Conservation (phyloP, 2,113 vertebrate genomes). For the Stegastes partitus region DNA sequence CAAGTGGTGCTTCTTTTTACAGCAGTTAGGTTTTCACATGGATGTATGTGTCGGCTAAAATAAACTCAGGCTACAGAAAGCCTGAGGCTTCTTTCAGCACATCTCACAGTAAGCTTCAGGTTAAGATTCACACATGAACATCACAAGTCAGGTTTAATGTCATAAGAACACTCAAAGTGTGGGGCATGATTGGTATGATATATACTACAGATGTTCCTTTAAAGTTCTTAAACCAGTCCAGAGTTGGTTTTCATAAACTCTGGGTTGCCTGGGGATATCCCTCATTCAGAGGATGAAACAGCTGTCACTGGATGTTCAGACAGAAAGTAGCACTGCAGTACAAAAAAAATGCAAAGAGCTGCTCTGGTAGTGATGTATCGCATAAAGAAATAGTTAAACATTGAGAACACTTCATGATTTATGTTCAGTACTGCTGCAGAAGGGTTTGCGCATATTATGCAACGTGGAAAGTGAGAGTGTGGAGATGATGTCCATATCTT, state of each 20-base stretch:
- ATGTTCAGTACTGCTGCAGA: no score
- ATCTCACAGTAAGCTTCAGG: conserved; percentile 9
- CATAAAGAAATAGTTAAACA: no score
- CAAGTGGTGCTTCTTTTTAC: conserved; percentile 11
- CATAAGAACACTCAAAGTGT: background rate
- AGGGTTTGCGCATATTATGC: no score
- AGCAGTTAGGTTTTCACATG: conserved; percentile 10
- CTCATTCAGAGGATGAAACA: background rate
- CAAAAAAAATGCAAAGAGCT: background rate
- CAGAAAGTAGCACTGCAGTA: background rate
- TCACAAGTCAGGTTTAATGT: background rate
- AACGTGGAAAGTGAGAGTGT: no score
- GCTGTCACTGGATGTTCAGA: background rate
- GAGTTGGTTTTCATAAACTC: background rate
- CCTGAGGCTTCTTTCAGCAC: conserved; percentile 7
- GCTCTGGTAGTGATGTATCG: no score
- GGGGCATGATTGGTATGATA: conserved; percentile 6
- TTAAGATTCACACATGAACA: conserved; percentile 10
- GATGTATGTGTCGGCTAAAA: conserved; percentile 2
- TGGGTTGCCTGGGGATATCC: background rate
- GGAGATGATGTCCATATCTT: no score
- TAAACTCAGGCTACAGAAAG: background rate
- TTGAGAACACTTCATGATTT: no score
- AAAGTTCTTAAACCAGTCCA: no score
- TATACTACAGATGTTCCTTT: background rate